Base-by-base conservation (phyloP, 2,888 invertebrate genomes). In the Orthosia cruda region DNA sequence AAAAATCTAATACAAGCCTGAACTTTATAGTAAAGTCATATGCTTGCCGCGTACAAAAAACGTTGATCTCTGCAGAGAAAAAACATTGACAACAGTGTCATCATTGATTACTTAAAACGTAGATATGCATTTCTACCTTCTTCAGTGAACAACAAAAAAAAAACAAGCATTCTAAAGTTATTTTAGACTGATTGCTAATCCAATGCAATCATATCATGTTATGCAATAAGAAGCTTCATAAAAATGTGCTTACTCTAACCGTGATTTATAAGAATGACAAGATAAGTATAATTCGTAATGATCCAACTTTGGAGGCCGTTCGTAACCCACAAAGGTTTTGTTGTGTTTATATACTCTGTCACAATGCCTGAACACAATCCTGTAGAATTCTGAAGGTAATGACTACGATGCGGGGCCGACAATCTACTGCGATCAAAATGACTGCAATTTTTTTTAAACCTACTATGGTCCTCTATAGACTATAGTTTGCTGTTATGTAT, bases 331-430 rank as follows among this genome's bases (percentile, higher is more conserved):
- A 87, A 85, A 82, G 84, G 74, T 68, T 69, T 65, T 74, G 87
- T 88, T 87, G 64, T 71, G 89, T 86, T 74, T 63, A 54, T 61
- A 54, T 32, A 69, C 40, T 9, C 40, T 40, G 88, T 88, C 84
- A 89, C 87, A 87, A 81, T 70, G 82, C 50, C 76, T 88, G 88
- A 75, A 80, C 88, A 82, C 83, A 69, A 70, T 73, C 81, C 81
- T 76, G 80, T 74, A 83, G 47, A 40, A 69, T 64, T 54, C 63
- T 59, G 45, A n/a, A n/a, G n/a, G n/a, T 71, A 64, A 78, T 83
- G 47, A 70, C 20, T 63, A 15, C 15, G 26, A 57, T 57, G 54
- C 45, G 13, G 40, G 18, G 12, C 47, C 13, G 50, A 50, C 64
- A 64, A 52, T 63, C 5, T 26, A n/a, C 45, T 62, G 47, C 58